phyloP scores from a whole-genome alignment of 2,888 invertebrate species.

The Abrostola triplasia region DNA sequence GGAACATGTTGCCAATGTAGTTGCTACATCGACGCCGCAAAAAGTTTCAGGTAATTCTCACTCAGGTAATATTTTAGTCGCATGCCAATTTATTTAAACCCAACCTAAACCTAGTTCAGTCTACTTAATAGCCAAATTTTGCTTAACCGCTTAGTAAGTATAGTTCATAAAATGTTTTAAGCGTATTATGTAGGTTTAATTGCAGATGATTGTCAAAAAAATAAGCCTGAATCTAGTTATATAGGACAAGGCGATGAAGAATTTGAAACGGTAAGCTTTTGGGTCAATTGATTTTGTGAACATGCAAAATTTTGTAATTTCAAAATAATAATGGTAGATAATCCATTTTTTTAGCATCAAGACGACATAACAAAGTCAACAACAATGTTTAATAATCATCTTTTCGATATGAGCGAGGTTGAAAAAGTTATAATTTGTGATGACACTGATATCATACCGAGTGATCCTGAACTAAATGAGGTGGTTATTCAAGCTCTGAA shows the following conservation, averaged over 20 bases:
- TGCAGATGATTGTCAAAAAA: slow-evolving; percentile 59
- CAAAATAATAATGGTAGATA: not conserved
- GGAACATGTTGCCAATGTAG: slow-evolving; percentile 61
- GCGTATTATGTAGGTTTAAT: not conserved
- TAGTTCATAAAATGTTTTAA: not conserved
- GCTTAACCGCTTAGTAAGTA: too few relatives aligned
- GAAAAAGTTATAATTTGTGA: slow-evolving; percentile 62
- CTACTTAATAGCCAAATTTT: too few relatives aligned
- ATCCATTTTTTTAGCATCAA: slow-evolving; percentile 59
- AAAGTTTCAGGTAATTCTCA: slow-evolving; percentile 64
- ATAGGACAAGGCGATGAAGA: slow-evolving; percentile 84
- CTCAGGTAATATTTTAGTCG: slow-evolving; percentile 47
- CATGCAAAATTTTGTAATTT: not conserved
- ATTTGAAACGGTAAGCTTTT: slow-evolving; percentile 65
- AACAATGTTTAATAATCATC: slow-evolving; percentile 76
- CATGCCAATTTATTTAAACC: slow-evolving; percentile 33
- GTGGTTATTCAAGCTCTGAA: slow-evolving; percentile 63
- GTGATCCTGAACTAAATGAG: slow-evolving; percentile 56
- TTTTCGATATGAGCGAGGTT: slow-evolving; percentile 82
- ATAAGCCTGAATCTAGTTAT: slow-evolving; percentile 60
- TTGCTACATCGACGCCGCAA: slow-evolving; percentile 80
- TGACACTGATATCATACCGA: slow-evolving; percentile 57
- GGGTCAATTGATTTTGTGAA: slow-evolving; percentile 6
- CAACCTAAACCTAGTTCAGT: too few relatives aligned
- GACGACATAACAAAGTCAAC: slow-evolving; percentile 71